phyloP scores from a whole-genome alignment of 2,113 vertebrate genomes.

The Gasterosteus aculeatus region DNA sequence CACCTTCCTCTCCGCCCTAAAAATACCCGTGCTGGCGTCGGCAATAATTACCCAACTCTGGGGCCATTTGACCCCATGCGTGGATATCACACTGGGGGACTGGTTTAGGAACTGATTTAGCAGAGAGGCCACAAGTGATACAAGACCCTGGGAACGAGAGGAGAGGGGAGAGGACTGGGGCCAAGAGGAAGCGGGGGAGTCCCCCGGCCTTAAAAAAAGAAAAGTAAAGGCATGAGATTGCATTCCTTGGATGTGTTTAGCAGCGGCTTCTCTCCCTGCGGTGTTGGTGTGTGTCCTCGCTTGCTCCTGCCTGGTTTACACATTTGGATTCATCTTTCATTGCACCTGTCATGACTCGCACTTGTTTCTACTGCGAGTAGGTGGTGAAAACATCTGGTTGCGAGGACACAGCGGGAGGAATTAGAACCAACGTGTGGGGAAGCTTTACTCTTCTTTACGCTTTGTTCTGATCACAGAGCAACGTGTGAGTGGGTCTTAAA shows the following conservation, averaged over 20 bases:
- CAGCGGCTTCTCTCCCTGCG: slow-evolving; percentile 7
- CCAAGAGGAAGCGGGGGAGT: slow-evolving; percentile 10
- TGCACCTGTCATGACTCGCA: slow-evolving; percentile 41
- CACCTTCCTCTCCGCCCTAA: slow-evolving; percentile 63
- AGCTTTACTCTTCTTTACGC: slow-evolving; percentile 10
- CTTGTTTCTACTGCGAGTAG: slow-evolving; percentile 39
- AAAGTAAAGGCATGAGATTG: slow-evolving; percentile 20
- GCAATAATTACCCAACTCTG: slow-evolving; percentile 42
- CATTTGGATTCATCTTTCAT: slow-evolving; percentile 53
- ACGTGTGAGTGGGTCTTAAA: slow-evolving; percentile 28
- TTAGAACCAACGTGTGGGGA: slow-evolving; percentile 7
- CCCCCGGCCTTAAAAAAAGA: slow-evolving; percentile 25
- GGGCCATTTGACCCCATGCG: slow-evolving; percentile 26
- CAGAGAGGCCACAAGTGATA: slow-evolving; percentile 12
- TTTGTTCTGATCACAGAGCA: slow-evolving; percentile 24
- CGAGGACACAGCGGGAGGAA: slow-evolving; percentile 7
- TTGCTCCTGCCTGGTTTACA: slow-evolving; percentile 64
- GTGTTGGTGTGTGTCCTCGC: slow-evolving; percentile 25
- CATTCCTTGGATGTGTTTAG: background rate
- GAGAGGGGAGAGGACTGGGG: background rate
- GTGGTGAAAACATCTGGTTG: slow-evolving; percentile 58
- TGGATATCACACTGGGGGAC: slow-evolving; percentile 27
- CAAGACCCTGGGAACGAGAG: slow-evolving; percentile 1
- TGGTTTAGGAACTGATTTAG: slow-evolving; percentile 32
- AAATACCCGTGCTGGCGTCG: slow-evolving; percentile 56